Conservation (phyloP, 2,797 vertebrate genomes). For the Pseudopleuronectes americanus region DNA sequence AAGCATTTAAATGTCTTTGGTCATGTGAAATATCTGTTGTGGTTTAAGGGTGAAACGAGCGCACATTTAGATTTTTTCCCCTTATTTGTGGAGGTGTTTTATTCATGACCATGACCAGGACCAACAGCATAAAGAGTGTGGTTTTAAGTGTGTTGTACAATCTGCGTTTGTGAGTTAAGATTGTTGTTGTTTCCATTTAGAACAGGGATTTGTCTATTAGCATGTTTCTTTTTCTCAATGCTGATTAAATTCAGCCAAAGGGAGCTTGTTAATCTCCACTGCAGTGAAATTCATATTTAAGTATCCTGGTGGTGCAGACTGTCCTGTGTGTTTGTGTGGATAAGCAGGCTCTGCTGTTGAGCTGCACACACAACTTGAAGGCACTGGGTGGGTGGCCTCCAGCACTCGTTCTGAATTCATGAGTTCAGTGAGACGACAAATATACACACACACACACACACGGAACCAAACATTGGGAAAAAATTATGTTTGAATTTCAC, state of each 20-base stretch:
- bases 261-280: constrained; percentile 13
- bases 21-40: neutral
- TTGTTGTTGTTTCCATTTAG: neutral
- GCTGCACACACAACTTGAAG: constrained; percentile 22
- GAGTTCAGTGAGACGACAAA: constrained; percentile 19
- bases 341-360: neutral
- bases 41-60: neutral
- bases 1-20: constrained; percentile 6
- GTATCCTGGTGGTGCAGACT: constrained; percentile 5
- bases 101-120: constrained; percentile 14
- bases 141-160: constrained; percentile 8
- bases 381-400: constrained; percentile 28
- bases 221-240: neutral
- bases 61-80: neutral
- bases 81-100: neutral
- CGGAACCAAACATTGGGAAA: neutral
- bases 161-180: neutral
- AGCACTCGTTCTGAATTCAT: constrained; percentile 40
- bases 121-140: constrained; percentile 3
- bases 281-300: neutral
- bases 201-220: neutral
- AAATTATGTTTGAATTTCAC: constrained; percentile 6
- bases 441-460: neutral
- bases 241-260: neutral
- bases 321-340: neutral